Conservation (phyloP, 1,140 invertebrate species). For the Drosophila nigrodunni region DNA sequence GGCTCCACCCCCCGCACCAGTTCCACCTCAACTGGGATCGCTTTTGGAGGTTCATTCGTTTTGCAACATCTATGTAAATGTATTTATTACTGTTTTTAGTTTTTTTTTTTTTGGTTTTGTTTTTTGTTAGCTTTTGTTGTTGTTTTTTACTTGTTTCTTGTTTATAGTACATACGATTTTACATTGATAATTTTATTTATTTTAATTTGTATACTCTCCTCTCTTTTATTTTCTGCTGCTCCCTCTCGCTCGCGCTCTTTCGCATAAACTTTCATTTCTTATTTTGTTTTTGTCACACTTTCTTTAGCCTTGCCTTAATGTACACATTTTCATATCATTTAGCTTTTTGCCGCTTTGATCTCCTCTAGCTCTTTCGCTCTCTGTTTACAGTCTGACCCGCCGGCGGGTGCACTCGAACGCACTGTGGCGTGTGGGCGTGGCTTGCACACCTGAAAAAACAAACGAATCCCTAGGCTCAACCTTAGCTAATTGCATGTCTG, state of each 20-base stretch:
- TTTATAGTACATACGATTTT: constrained; percentile 75
- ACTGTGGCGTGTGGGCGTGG: constrained; percentile 52
- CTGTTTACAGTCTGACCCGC: constrained; percentile 62
- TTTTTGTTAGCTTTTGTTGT: constrained; percentile 46
- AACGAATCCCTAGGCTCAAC: constrained; percentile 11
- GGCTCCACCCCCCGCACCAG: background rate
- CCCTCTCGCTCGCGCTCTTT: background rate
- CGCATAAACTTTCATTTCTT: constrained; percentile 13
- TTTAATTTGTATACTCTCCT: constrained; percentile 64
- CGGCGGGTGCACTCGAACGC: constrained; percentile 66
- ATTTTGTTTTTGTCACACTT: constrained; percentile 16
- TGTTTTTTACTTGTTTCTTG: constrained; percentile 48
- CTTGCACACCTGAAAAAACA: constrained; percentile 59
- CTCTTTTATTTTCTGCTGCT: background rate
- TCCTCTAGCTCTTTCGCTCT: constrained; percentile 20
- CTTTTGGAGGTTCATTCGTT: constrained; percentile 40
- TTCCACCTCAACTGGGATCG: background rate
- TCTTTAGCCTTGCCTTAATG: constrained; percentile 43
- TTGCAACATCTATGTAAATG: constrained; percentile 84
- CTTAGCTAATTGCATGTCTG: constrained; percentile 21
- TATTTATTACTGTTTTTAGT: constrained; percentile 79
- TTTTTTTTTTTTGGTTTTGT: constrained; percentile 48
- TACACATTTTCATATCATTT: constrained; percentile 40
- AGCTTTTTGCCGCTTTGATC: constrained; percentile 35
- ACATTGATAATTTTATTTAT: constrained; percentile 78